Conservation (phyloP, 2,888 invertebrate genomes). For the Drosophila mettleri region DNA sequence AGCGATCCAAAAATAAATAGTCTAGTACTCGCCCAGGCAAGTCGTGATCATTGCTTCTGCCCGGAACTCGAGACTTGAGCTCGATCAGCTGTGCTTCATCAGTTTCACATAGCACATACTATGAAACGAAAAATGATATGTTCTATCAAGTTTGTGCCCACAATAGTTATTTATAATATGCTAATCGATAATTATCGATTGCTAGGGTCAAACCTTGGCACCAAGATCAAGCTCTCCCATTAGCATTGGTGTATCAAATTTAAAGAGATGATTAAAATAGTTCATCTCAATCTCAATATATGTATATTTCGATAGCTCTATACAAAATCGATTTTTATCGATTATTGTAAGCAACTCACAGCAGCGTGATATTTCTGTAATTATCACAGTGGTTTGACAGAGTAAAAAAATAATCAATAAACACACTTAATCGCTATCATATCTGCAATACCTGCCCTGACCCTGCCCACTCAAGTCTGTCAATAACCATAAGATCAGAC, state of each 20-base stretch:
- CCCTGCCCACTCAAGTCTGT: not conserved
- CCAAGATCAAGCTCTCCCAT: not conserved
- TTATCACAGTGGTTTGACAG: no score
- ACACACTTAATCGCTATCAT: no score
- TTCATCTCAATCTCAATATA: not conserved
- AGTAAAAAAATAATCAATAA: no score
- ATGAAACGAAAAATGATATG: not conserved
- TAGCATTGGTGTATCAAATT: not conserved
- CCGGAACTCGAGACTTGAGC: not conserved
- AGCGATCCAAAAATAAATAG: constrained; percentile 17
- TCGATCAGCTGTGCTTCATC: not conserved
- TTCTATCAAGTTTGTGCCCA: no score
- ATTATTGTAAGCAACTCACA: not conserved
- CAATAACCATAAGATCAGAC: not conserved
- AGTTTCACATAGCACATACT: not conserved
- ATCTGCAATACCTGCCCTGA: not conserved
- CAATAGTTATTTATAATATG: not conserved
- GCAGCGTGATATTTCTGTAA: no score
- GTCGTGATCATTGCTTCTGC: constrained; percentile 7
- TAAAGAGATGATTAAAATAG: not conserved
- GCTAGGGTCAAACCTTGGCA: not conserved
- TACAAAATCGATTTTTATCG: not conserved
- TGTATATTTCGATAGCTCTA: not conserved
- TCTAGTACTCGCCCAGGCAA: constrained; percentile 1
- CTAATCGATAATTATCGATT: constrained; percentile 3